Evolutionary conservation across 2,888 invertebrate species (phyloP).

Genomic region (Sisyra nigra): DNA sequence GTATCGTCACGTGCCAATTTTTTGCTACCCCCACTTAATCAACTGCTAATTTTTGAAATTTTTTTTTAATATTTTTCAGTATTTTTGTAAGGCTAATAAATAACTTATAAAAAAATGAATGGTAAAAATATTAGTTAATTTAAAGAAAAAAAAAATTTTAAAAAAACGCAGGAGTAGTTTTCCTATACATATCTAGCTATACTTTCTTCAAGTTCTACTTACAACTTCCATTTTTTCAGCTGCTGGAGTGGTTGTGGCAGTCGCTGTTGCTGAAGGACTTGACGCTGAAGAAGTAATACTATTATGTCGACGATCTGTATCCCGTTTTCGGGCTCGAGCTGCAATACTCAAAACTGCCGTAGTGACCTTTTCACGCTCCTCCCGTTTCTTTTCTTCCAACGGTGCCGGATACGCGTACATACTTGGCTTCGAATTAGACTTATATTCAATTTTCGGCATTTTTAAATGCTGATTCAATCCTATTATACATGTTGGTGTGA

Average conservation of each 20-base stretch:
- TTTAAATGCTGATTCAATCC: slow-evolving; percentile 83
- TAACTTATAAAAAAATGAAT: too few species aligned
- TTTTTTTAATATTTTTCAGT: too few species aligned
- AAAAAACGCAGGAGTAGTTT: background rate
- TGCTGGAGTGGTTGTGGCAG: slow-evolving; percentile 1
- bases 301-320: slow-evolving; percentile 43
- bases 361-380: slow-evolving; percentile 93
- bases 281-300: slow-evolving; percentile 6
- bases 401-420: slow-evolving; percentile 94
- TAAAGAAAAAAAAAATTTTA: background rate
- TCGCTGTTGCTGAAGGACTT: slow-evolving; percentile 18
- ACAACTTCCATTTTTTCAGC: slow-evolving; percentile 78
- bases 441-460: slow-evolving; percentile 85
- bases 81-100: too few species aligned
- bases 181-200: background rate
- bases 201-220: slow-evolving; percentile 15
- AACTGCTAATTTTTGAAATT: too few species aligned
- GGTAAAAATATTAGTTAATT: too few species aligned
- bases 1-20: too few species aligned
- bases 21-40: too few species aligned
- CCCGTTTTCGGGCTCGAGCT: slow-evolving; percentile 77
- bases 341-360: slow-evolving; percentile 96
- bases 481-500: slow-evolving; percentile 91
- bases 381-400: slow-evolving; percentile 95
- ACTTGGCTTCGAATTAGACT: slow-evolving; percentile 87